These are phyloP conservation scores for Drosophila pseudoobscura DNA, from an alignment of 1,140 invertebrate species.

Conservation along the genomic window DNA sequence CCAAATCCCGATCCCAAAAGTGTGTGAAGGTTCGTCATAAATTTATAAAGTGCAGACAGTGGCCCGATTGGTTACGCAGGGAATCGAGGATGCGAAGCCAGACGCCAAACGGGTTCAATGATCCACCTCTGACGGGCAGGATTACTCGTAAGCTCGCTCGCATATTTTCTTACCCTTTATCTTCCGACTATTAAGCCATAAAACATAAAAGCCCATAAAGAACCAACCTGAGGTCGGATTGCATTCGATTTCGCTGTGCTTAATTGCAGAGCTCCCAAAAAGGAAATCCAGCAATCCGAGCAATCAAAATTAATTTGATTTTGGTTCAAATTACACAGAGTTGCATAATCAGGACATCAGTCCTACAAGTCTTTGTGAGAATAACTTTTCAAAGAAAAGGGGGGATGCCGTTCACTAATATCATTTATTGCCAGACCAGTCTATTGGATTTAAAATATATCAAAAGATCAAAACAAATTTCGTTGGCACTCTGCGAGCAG, in stretches of 20 bases:
- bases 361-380: no score
- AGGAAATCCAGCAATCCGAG: slow-evolving; percentile 12
- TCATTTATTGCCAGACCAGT: no score
- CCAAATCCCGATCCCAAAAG: slow-evolving; percentile 25
- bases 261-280: slow-evolving; percentile 25
- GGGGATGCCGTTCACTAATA: no score
- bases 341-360: slow-evolving; percentile 16
- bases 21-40: slow-evolving; percentile 74
- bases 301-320: slow-evolving; percentile 40
- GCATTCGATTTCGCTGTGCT: slow-evolving; percentile 14
- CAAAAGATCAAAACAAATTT: no score
- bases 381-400: no score
- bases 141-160: background rate
- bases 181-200: slow-evolving; percentile 41
- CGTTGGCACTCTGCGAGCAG: no score
- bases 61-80: background rate
- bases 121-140: slow-evolving; percentile 29
- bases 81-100: background rate
- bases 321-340: slow-evolving; percentile 24
- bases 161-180: slow-evolving; percentile 4
- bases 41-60: slow-evolving; percentile 72
- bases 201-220: slow-evolving; percentile 45
- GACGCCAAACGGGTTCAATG: slow-evolving; percentile 37
- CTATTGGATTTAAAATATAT: no score
- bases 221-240: slow-evolving; percentile 50